Base-by-base conservation (phyloP, 2,888 invertebrate species). In the Patella ulyssiponensis region DNA sequence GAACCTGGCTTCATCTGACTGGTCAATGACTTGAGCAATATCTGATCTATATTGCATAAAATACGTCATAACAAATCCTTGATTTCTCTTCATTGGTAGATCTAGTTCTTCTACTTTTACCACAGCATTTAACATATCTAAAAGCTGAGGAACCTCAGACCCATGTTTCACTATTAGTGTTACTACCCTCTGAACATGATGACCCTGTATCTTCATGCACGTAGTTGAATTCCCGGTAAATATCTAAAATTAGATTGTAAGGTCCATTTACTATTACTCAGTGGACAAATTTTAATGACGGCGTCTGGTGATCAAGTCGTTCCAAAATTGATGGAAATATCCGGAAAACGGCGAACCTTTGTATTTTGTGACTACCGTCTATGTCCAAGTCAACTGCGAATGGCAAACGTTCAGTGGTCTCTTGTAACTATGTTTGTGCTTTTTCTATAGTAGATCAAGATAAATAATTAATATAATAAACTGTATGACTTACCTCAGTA, bases 71-170 rank as follows among this genome's bases (percentile, higher is more conserved):
- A 91, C 91, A 75, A 89, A 89, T 44, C 88, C 86, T 80, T 91
- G 91, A 82, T 91, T 91, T 64, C 91, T 81, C 81, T 91, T 91
- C 74, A 91, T 81, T 1, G 91, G 91, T 76, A 91, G 82, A 80
- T 91, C 89, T 27, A 91, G 85, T 74, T 90, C 91, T 80, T 91
- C 90, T 12, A 91, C 89, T 81, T 91, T 91, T 23, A 91, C 90
- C 2, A 91, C 82, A 75, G 91, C 88, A 81, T 89, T 90, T 56
- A 91, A 86, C 9, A 91, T 85, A 79, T 90, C 90, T 14, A 91
- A 84, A 80, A 91, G 88, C 81, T 91, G 89, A 9, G 91, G 90
- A 5, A 89, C 89, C 17, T 83, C 77, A 20, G 82, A 78, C 15
- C 84, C 83, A 81, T 90, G 86, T 73, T 86, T 79, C 2, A 89